A percentile compares a stretch with the other conserved stretches of the same genome.
Evolutionary conservation across 2,113 vertebrate species (phyloP).

Genomic region (Aegithalos caudatus): DNA sequence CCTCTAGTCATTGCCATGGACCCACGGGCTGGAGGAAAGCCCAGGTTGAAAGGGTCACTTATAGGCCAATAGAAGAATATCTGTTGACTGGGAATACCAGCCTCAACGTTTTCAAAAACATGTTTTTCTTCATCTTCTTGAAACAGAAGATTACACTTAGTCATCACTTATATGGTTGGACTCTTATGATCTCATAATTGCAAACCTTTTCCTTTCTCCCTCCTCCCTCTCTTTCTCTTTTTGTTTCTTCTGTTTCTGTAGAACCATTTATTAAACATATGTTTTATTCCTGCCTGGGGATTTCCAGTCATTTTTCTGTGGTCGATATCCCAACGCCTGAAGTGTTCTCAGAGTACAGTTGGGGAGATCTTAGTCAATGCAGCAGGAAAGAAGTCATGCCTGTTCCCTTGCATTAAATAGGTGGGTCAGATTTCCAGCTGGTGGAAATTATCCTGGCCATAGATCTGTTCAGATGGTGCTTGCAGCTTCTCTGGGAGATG

Average conservation of each 20-base stretch:
- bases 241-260: background rate
- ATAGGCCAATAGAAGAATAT: background rate
- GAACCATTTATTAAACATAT: background rate
- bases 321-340: background rate
- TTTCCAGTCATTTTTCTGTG: constrained; percentile 39
- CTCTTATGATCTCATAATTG: background rate
- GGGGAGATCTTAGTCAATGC: background rate
- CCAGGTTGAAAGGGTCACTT: background rate
- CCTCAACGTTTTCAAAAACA: constrained; percentile 25
- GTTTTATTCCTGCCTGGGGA: constrained; percentile 31
- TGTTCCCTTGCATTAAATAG: background rate
- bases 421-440: constrained; percentile 12
- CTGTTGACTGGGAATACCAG: background rate
- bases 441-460: background rate
- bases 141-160: constrained; percentile 28
- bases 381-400: background rate
- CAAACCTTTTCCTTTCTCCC: constrained; percentile 13
- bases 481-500: background rate
- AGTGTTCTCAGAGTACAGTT: background rate
- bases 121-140: constrained; percentile 40
- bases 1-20: background rate
- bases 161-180: background rate
- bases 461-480: background rate
- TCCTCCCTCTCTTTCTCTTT: background rate
- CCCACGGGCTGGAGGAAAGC: constrained; percentile 5